A percentile compares a stretch with the other conserved stretches of the same genome.
These are phyloP conservation scores for Beroe forskalii DNA, from an alignment of 37 sponge, comb jelly and placozoan species.

Conservation along the genomic window DNA sequence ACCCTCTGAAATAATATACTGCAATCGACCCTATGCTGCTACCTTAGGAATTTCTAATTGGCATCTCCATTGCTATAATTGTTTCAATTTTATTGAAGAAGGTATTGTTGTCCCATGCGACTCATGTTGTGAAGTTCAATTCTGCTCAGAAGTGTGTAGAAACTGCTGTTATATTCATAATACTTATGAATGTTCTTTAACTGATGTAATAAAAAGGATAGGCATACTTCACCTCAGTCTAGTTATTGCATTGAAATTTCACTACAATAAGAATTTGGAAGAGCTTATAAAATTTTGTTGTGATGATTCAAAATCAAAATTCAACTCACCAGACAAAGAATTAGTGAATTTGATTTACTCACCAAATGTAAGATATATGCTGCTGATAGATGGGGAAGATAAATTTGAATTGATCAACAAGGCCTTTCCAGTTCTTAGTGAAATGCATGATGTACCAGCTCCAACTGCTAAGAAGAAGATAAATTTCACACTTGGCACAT, in stretches of 20 bases:
- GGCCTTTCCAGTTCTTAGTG: background rate
- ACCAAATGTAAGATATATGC: background rate
- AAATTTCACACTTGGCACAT: background rate
- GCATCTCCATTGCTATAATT: background rate
- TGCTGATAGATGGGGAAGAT: background rate
- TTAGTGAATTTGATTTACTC: background rate
- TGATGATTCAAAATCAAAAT: background rate
- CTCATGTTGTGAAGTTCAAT: background rate
- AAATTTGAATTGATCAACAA: background rate
- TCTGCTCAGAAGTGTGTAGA: background rate
- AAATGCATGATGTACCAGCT: background rate
- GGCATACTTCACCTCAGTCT: background rate
- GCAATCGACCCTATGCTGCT: background rate
- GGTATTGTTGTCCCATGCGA: background rate
- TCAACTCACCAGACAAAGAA: background rate
- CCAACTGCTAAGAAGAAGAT: too few species aligned
- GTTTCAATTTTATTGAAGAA: background rate
- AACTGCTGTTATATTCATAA: background rate
- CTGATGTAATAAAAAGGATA: background rate
- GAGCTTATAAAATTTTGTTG: background rate
- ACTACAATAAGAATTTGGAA: background rate
- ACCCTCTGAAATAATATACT: background rate
- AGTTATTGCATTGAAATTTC: background rate
- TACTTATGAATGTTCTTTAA: background rate
- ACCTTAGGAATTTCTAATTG: background rate